Evolutionary conservation across 2,888 invertebrate genomes (phyloP).

Genomic region (Balanococcus diminutus): DNA sequence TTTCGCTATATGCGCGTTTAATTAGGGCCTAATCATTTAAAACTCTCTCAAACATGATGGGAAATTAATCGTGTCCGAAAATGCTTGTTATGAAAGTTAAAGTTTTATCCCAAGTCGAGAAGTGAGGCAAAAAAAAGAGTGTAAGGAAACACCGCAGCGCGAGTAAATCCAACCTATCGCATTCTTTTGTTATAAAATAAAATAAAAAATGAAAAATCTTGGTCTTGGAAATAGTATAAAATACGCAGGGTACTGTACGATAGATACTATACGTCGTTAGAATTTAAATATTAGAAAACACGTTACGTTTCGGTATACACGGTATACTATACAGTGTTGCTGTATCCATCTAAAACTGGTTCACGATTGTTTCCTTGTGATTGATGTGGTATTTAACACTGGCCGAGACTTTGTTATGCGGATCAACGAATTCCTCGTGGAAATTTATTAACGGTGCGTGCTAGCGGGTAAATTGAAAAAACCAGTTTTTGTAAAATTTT

Average conservation of each 20-base stretch:
- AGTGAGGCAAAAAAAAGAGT: neutral
- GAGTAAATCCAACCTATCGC: neutral
- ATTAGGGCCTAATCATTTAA: neutral
- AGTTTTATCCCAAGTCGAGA: neutral
- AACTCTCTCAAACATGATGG: neutral
- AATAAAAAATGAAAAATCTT: constrained; percentile 17
- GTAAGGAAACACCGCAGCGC: neutral
- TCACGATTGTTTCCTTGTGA: constrained; percentile 39
- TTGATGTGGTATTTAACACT: constrained; percentile 43
- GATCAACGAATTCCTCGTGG: constrained; percentile 39
- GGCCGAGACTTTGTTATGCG: constrained; percentile 35
- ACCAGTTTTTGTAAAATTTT: constrained; percentile 29
- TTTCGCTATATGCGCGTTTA: constrained; percentile 19
- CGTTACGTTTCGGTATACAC: neutral
- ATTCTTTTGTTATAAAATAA: neutral
- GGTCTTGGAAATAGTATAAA: neutral
- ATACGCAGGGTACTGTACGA: neutral
- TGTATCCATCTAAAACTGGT: constrained; percentile 37
- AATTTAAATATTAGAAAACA: constrained; percentile 44
- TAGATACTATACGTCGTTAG: neutral
- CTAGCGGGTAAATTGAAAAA: constrained; percentile 27
- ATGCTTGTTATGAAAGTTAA: neutral
- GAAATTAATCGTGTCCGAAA: constrained; percentile 33
- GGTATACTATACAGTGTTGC: neutral
- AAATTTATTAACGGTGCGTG: constrained; percentile 15